Evolutionary conservation across 1,140 invertebrate species (phyloP).

Genomic region (Drosophila tsacasi): DNA sequence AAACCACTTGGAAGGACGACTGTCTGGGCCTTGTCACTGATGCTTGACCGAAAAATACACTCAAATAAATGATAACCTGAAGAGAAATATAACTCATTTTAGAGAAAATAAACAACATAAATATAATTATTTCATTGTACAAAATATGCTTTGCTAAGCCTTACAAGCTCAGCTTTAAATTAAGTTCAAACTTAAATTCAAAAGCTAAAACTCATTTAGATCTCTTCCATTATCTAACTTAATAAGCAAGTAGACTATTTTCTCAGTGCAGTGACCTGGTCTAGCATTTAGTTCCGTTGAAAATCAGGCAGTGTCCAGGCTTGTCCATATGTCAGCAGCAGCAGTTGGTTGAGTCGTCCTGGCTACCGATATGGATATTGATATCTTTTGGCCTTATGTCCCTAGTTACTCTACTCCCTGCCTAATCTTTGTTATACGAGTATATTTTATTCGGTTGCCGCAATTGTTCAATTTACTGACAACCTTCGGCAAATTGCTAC

Average conservation of each 20-base stretch:
- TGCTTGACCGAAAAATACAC: conserved; percentile 59
- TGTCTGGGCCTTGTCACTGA: conserved; percentile 45
- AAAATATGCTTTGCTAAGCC: rapidly evolving
- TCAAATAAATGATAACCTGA: background rate
- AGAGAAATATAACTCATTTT: too few relatives aligned
- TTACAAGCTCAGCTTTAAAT: background rate
- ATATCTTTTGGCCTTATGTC: conserved; percentile 46
- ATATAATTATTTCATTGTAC: background rate
- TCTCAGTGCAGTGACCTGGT: conserved; percentile 32
- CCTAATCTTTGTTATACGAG: conserved; percentile 64
- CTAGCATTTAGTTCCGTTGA: conserved; percentile 61
- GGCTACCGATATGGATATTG: conserved; percentile 62
- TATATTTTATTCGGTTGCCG: conserved; percentile 9
- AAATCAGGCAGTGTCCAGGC: conserved; percentile 43
- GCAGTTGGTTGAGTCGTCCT: conserved; percentile 71
- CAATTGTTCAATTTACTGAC: conserved; percentile 55
- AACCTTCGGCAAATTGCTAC: conserved; percentile 61
- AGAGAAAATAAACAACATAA: background rate
- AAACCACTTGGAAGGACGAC: conserved; percentile 62
- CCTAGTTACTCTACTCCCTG: conserved; percentile 12
- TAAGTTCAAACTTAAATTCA: rapidly evolving
- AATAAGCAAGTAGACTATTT: background rate
- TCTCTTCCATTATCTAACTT: background rate
- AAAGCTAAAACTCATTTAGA: too few relatives aligned
- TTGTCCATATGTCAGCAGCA: conserved; percentile 64